Evolutionary conservation across 2,113 vertebrate species (phyloP), one percentile per base, ranked within the genome.

Genomic region (Hirundichthys speculiger): DNA sequence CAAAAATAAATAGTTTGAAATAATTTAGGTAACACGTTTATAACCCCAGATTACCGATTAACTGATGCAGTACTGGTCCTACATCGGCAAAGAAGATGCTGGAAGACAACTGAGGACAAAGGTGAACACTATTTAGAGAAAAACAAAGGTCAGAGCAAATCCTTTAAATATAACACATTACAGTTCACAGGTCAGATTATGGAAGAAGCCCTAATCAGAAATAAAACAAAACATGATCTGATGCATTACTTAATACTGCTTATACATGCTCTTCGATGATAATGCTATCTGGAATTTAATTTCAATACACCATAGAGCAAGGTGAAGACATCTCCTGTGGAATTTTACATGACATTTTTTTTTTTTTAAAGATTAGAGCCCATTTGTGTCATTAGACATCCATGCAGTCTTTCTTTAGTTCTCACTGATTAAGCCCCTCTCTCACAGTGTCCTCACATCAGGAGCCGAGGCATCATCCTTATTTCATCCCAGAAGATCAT

Each of bases 311-410:
- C 7, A 34, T 10, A 6, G 2, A 34, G 30, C 20, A 2, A 66
- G 61, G 49, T 30, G 14, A 54, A 34, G 12, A 69, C 50, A 63
- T 41, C 13, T 52, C 14, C 21, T 16, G 19, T 27, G 58, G 57
- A 30, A 27, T 70, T 53, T 53, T 49, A 50, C 15, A 47, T 64
- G 18, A 70, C 71, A 51, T 42, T 13, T 75, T 55, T 63, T 13
- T 34, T 34, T 67, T 81, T 60, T 13, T 66, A 61, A 63, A 47
- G 49, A 86, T 90, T 85, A 85, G 49, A 53, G 72, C 22, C 56
- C 22, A 46, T 63, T 48, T 79, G 63, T 27, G 9, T 85, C 78
- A 77, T 41, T 38, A 15, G 61, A 41, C 60, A 71, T 34, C 30
- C 30, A 34, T 20, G 62, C 39, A 61, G 41, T 54, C 43, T 54